A percentile compares a stretch with the other conserved stretches of the same genome.
These are phyloP conservation scores for Macrochelys suwanniensis DNA, from an alignment of 2,797 vertebrate species.

Conservation along the genomic window DNA sequence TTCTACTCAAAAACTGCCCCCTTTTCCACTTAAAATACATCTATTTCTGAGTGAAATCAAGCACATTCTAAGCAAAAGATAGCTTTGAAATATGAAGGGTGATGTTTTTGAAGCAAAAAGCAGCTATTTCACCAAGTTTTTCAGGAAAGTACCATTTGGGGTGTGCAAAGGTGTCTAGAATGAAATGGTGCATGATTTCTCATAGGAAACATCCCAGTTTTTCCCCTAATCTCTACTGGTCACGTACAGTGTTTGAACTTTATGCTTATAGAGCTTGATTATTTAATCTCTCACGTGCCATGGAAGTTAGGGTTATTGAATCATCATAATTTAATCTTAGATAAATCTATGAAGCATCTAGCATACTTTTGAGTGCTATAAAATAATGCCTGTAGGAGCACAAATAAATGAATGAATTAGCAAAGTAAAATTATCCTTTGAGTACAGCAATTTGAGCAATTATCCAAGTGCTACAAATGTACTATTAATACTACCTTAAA, in stretches of 20 bases:
- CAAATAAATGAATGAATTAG: neutral
- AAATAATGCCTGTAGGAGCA: neutral
- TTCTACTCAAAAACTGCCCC: neutral
- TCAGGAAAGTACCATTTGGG: neutral
- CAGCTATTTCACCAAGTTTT: neutral
- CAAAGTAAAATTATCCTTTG: neutral
- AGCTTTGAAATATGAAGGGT: neutral
- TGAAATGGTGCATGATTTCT: neutral
- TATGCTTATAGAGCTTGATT: neutral
- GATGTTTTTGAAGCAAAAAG: neutral
- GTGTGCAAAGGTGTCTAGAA: neutral
- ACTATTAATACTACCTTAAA: neutral
- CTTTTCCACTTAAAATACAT: neutral
- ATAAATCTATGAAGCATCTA: neutral
- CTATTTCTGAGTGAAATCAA: neutral
- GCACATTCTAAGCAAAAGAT: neutral
- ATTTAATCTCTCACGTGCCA: neutral
- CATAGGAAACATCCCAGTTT: neutral
- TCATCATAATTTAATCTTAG: neutral
- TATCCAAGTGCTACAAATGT: neutral
- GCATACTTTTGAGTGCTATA: neutral
- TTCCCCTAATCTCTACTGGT: neutral
- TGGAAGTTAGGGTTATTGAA: neutral
- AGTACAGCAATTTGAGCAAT: neutral
- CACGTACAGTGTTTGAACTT: neutral